Base-by-base conservation (phyloP, 2,888 invertebrate genomes). In the Apamea sordens region DNA sequence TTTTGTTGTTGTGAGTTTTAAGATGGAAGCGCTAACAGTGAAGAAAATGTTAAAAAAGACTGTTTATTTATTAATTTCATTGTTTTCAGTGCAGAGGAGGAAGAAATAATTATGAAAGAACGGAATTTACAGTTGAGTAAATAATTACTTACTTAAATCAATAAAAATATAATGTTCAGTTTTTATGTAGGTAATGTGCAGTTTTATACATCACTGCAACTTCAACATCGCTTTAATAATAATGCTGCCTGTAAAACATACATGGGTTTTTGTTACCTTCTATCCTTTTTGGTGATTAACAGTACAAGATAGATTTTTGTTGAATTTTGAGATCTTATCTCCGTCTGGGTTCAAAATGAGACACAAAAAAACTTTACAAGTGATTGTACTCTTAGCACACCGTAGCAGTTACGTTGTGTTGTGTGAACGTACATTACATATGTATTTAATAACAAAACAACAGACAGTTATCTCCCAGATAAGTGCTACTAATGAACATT, bases 401-500 rank as follows among this genome's bases (percentile, higher is more conserved):
- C 36, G 41, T 4, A 41, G 41, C 41, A 68, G 32, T 73, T 86
- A 73, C n/a, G n/a, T n/a, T n/a, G n/a, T n/a, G n/a, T 79, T 77
- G 41, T 77, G 74, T 56, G 47, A 75, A 77, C 36, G 41, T 68
- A 61, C 41, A 77, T 68, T 72, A 77, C 61, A 76, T 70, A 50
- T 76, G 74, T 80, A 64, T 71, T 74, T 70, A 72, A 79, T 73
- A 73, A 77, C 73, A 82, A 87, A 87, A 74, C 24, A 64, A 74
- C 24, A 67, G 56, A 76, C 75, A 68, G 72, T 61, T 79, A 85
- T 75, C 65, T 72, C 56, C 53, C 59, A 67, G 85, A 89, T 87
- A 79, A 83, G 88, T 79, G 80, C 67, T 83, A 68, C 81, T 88
- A 89, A 88, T 87, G 83, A 89, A 81, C 77, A 77, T 87, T 85